Evolutionary conservation across 2,113 vertebrate genomes (phyloP).

Genomic region (Electrona antarctica): DNA sequence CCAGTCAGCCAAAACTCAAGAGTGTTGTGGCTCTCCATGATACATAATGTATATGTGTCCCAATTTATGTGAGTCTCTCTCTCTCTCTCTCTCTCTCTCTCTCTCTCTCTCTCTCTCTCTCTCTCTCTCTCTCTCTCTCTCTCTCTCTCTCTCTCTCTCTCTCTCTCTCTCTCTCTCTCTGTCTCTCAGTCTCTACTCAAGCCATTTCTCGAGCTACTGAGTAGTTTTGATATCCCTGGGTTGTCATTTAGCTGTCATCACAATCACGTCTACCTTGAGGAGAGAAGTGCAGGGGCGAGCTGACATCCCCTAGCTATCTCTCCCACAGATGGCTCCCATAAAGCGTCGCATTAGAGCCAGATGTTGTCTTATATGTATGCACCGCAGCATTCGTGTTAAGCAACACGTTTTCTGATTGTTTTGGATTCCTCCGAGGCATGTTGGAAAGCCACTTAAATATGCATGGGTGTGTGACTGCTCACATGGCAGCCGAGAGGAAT

Average conservation of each 20-base stretch:
- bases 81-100: slow-evolving; percentile 11
- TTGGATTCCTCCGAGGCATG: slow-evolving; percentile 24
- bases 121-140: slow-evolving; percentile 3
- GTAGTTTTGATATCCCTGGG: slow-evolving; percentile 25
- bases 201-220: slow-evolving; percentile 33
- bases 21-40: slow-evolving; percentile 53
- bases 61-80: slow-evolving; percentile 38
- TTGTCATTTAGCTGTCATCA: slow-evolving; percentile 46
- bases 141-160: background rate
- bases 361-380: slow-evolving; percentile 41
- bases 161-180: background rate
- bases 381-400: slow-evolving; percentile 8
- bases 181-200: slow-evolving; percentile 29
- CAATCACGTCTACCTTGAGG: slow-evolving; percentile 39
- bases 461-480: slow-evolving; percentile 19
- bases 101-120: background rate
- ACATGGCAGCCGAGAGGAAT: slow-evolving; percentile 13
- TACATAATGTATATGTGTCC: slow-evolving; percentile 68
- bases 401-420: slow-evolving; percentile 31
- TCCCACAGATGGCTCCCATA: slow-evolving; percentile 49
- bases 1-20: slow-evolving; percentile 59
- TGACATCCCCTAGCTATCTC: slow-evolving; percentile 26
- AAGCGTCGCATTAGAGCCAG: slow-evolving; percentile 45
- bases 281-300: slow-evolving; percentile 18
- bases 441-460: slow-evolving; percentile 34